Evolutionary conservation across 2,888 invertebrate species (phyloP).

Genomic region (Melinaea menophilus): DNA sequence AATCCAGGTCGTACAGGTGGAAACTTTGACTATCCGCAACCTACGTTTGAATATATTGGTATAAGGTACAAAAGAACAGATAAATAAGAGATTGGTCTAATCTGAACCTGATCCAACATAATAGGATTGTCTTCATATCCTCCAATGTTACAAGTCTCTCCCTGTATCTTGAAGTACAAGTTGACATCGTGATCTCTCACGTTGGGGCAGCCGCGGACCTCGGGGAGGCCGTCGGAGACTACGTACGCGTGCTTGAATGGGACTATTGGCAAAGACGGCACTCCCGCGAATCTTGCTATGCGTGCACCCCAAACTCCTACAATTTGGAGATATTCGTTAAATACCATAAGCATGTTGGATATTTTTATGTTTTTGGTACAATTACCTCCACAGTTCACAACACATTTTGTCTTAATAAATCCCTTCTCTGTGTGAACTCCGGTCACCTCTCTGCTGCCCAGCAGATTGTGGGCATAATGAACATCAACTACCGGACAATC

Average conservation of each 20-base stretch:
- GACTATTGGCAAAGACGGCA: conserved; percentile 83
- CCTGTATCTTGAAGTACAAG: conserved; percentile 90
- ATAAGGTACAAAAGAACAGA: no score
- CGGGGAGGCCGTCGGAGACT: conserved; percentile 87
- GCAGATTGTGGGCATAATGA: conserved; percentile 79
- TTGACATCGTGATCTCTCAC: conserved; percentile 91
- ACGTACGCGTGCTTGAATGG: conserved; percentile 95
- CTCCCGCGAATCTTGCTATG: conserved; percentile 82
- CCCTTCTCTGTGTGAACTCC: conserved; percentile 88
- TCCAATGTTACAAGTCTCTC: conserved; percentile 89
- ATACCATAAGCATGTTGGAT: no score
- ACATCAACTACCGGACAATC: conserved; percentile 86
- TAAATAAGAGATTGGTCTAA: background rate
- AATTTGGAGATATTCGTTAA: conserved; percentile 7
- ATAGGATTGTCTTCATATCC: conserved; percentile 93
- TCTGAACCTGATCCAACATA: conserved; percentile 82
- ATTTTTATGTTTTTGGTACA: background rate
- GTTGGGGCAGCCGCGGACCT: conserved; percentile 86
- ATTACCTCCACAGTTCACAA: conserved; percentile 86
- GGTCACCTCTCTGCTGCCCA: conserved; percentile 82
- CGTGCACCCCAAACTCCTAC: conserved; percentile 88
- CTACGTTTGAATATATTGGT: conserved; percentile 44
- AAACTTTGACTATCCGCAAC: conserved; percentile 88
- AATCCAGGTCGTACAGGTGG: conserved; percentile 91
- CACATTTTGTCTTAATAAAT: conserved; percentile 84